Percentiles rank a stretch among this genome's conserved stretches.
phyloP scores from a whole-genome alignment of 2,113 vertebrate genomes.

The Stigmatopora argus region DNA sequence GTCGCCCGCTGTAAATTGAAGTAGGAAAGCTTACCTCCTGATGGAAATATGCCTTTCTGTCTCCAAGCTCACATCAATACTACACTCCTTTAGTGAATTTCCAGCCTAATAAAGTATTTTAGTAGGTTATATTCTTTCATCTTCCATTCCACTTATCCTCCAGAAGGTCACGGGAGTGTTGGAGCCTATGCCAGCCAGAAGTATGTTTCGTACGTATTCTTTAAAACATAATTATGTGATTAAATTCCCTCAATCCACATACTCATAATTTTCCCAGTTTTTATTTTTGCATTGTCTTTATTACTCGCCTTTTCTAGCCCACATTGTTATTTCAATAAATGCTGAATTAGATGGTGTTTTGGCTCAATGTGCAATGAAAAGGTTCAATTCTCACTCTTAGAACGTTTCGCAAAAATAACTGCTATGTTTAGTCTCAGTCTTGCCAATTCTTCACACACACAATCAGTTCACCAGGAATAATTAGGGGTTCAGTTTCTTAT shows the following conservation, averaged over 20 bases:
- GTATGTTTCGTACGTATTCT: background rate
- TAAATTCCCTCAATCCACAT: background rate
- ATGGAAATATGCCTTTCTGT: too few relatives aligned
- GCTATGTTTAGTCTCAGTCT: background rate
- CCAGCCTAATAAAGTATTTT: too few relatives aligned
- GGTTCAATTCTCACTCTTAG: background rate
- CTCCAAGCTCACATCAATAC: too few relatives aligned
- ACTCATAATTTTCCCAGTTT: background rate
- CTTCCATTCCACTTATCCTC: too few relatives aligned
- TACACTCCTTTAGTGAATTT: too few relatives aligned
- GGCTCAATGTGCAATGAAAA: background rate
- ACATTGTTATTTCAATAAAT: background rate
- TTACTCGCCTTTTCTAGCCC: background rate
- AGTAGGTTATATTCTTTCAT: too few relatives aligned
- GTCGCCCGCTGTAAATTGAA: too few relatives aligned
- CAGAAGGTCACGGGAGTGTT: too few relatives aligned
- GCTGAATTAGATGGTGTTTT: background rate
- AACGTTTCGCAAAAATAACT: background rate
- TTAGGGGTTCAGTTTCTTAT: background rate
- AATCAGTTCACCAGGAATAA: conserved; percentile 1
- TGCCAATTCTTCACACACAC: background rate
- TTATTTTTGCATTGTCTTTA: background rate
- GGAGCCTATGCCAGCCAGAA: too few relatives aligned
- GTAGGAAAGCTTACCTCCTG: too few relatives aligned
- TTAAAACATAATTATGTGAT: background rate